phyloP scores from a whole-genome alignment of 2,797 vertebrate species.

The Chrosomus eos region DNA sequence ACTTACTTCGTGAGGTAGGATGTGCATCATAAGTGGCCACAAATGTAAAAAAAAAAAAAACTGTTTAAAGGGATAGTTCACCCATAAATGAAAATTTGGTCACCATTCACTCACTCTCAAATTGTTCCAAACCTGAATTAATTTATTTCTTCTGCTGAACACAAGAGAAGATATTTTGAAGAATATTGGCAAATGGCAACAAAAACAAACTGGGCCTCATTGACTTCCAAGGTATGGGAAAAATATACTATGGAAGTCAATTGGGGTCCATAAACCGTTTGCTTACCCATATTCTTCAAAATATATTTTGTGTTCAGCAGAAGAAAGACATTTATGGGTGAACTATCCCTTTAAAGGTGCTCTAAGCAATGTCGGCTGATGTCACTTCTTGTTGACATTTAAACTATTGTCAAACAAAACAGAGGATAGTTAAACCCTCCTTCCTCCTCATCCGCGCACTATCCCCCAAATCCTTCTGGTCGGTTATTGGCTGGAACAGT shows the following conservation, averaged over 20 bases:
- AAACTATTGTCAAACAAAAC: no score
- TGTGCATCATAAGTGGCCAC: background rate
- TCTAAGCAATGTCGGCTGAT: no score
- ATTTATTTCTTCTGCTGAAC: background rate
- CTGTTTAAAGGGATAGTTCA: background rate
- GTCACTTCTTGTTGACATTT: no score
- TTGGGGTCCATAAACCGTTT: background rate
- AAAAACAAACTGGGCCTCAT: background rate
- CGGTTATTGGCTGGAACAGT: no score
- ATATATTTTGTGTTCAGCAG: background rate
- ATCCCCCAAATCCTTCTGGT: no score
- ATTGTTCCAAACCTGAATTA: background rate
- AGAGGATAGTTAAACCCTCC: no score
- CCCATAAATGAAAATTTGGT: background rate
- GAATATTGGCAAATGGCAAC: background rate
- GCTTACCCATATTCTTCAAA: background rate
- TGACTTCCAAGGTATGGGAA: background rate
- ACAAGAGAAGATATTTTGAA: background rate
- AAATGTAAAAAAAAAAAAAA: conserved; percentile 1
- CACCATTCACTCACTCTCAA: background rate
- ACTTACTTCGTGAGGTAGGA: background rate
- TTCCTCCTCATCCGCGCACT: no score
- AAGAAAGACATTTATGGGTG: background rate
- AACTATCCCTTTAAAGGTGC: background rate
- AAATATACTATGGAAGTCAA: background rate